phyloP scores from a whole-genome alignment of 2,888 invertebrate species.

The Gasteruption jaculator region DNA sequence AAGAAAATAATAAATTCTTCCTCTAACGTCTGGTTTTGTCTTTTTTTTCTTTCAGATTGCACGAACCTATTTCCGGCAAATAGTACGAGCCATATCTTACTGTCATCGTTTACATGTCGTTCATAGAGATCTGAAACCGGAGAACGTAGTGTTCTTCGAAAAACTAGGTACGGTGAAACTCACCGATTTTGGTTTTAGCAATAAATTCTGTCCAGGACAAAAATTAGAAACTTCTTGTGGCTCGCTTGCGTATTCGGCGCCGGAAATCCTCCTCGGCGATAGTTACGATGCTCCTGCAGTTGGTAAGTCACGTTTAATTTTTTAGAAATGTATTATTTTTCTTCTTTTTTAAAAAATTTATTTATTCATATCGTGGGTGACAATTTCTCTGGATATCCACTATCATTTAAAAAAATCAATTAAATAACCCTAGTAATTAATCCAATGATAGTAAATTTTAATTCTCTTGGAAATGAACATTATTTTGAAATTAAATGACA shows the following conservation, averaged over 20 bases:
- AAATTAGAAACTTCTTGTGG: slow-evolving; percentile 98
- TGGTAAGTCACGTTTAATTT: slow-evolving; percentile 69
- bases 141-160: slow-evolving; percentile 99
- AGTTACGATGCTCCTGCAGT: slow-evolving; percentile 99
- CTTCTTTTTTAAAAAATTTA: no score
- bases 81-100: slow-evolving; percentile 95
- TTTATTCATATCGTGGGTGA: no score
- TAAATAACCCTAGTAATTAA: no score
- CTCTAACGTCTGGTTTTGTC: no score
- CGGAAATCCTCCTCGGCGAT: slow-evolving; percentile 97
- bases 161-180: slow-evolving; percentile 94
- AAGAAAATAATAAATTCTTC: no score
- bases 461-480: no score
- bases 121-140: slow-evolving; percentile 95
- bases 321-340: no score
- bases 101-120: slow-evolving; percentile 90
- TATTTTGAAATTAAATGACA: slow-evolving; percentile 2
- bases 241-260: slow-evolving; percentile 97
- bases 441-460: no score
- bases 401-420: no score
- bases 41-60: slow-evolving; percentile 60
- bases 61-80: slow-evolving; percentile 92
- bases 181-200: slow-evolving; percentile 98
- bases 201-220: slow-evolving; percentile 93
- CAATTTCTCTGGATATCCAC: no score